A percentile compares a stretch with the other conserved stretches of the same genome.
Conservation (phyloP, 2,888 invertebrate species). For the Melieria crassipennis region DNA sequence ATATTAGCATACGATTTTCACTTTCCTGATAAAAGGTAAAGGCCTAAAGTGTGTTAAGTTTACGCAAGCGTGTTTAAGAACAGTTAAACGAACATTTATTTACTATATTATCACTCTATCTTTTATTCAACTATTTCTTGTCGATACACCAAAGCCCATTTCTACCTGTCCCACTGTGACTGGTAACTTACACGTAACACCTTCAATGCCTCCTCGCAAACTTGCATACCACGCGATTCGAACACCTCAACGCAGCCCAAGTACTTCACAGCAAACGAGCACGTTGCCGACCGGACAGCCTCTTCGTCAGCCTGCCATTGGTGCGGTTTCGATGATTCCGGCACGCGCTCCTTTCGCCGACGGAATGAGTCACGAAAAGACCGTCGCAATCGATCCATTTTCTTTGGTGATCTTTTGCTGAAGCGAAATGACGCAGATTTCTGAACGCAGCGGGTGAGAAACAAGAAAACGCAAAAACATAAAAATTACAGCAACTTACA, state of each 20-base stretch:
- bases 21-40: no score
- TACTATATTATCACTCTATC: no score
- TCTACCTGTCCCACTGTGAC: no score
- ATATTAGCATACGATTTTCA: no score
- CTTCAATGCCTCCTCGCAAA: slow-evolving; percentile 98
- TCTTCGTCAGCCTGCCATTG: slow-evolving; percentile 99
- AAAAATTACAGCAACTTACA: slow-evolving; percentile 33
- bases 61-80: no score
- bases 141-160: no score
- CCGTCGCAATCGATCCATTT: slow-evolving; percentile 89
- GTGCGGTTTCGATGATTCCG: slow-evolving; percentile 95
- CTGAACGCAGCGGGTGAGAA: slow-evolving; percentile 59
- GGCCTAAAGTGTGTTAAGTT: no score
- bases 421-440: slow-evolving; percentile 69
- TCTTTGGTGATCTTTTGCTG: slow-evolving; percentile 75
- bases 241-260: slow-evolving; percentile 99
- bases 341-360: slow-evolving; percentile 86
- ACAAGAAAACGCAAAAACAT: slow-evolving; percentile 11
- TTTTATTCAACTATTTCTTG: no score
- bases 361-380: slow-evolving; percentile 95
- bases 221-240: slow-evolving; percentile 99
- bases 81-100: no score
- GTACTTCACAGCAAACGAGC: slow-evolving; percentile 98
- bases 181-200: slow-evolving; percentile 83
- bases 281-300: slow-evolving; percentile 94